Evolutionary conservation across 92 coral and sea anemone species (phyloP).

Genomic region (Actinostola sp.): DNA sequence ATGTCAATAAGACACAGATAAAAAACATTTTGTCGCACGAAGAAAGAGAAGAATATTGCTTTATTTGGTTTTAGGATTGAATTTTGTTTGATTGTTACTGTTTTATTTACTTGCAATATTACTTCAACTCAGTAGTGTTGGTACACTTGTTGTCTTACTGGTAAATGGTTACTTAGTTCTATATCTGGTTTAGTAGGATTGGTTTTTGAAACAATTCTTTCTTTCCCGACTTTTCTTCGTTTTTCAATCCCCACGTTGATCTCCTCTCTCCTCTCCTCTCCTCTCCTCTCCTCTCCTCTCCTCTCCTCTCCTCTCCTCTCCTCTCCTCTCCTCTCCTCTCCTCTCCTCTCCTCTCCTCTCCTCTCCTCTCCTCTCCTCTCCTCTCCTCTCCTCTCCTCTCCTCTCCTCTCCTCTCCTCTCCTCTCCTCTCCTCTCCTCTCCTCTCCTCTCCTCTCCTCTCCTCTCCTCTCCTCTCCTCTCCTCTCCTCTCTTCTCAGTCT

Average conservation of each 20-base stretch:
- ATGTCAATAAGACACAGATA: too few species aligned
- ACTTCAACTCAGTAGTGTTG: too few species aligned
- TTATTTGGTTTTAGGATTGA: too few species aligned
- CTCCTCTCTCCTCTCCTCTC: not conserved
- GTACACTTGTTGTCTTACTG: too few species aligned
- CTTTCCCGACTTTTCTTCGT: not conserved
- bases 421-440: not conserved
- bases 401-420: not conserved
- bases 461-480: not conserved
- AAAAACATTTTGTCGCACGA: too few species aligned
- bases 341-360: not conserved
- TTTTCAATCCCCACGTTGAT: too few species aligned
- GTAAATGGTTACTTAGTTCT: too few species aligned
- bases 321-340: slow-evolving; percentile 2
- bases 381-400: not conserved
- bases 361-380: not conserved
- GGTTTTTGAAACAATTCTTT: not conserved
- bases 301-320: slow-evolving; percentile 1
- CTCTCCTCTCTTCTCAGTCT: not conserved
- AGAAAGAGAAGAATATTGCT: too few species aligned
- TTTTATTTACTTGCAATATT: too few species aligned
- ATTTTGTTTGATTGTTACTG: too few species aligned
- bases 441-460: not conserved
- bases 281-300: not conserved
- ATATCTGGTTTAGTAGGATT: too few species aligned